Conservation (phyloP, 2,797 vertebrate species). For the Mycteria americana region DNA sequence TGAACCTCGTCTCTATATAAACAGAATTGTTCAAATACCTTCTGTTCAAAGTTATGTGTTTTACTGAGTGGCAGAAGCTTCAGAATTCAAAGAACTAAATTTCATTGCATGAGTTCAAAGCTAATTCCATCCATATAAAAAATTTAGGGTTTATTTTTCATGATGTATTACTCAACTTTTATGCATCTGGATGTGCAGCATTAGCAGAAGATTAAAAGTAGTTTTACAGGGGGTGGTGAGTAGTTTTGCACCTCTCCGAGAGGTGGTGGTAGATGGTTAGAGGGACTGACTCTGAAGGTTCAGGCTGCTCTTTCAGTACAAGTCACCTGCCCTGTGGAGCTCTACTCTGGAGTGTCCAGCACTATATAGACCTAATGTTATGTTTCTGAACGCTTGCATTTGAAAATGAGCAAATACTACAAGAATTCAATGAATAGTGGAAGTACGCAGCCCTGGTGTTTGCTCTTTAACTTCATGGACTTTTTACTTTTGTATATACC, state of each 20-base stretch:
- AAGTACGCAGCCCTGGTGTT: background rate
- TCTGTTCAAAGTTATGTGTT: background rate
- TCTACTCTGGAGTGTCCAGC: fast-evolving
- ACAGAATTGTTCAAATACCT: background rate
- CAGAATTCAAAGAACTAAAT: background rate
- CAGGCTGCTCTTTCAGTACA: background rate
- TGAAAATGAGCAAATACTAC: background rate
- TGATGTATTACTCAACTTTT: fast-evolving
- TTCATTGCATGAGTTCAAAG: background rate
- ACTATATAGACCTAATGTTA: fast-evolving
- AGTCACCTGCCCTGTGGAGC: background rate
- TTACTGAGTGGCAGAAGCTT: background rate
- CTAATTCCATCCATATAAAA: fast-evolving
- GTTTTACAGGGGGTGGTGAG: background rate
- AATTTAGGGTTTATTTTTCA: fast-evolving
- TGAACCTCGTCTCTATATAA: background rate
- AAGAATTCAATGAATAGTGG: background rate
- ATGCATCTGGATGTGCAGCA: background rate
- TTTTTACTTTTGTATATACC: background rate
- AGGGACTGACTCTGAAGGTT: background rate
- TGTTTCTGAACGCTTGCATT: background rate
- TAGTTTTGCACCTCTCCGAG: background rate
- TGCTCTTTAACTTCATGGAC: background rate
- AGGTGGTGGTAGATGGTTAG: fast-evolving
- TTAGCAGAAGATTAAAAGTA: background rate